Conservation (phyloP, 2,113 vertebrate species). For the Alectura lathami region DNA sequence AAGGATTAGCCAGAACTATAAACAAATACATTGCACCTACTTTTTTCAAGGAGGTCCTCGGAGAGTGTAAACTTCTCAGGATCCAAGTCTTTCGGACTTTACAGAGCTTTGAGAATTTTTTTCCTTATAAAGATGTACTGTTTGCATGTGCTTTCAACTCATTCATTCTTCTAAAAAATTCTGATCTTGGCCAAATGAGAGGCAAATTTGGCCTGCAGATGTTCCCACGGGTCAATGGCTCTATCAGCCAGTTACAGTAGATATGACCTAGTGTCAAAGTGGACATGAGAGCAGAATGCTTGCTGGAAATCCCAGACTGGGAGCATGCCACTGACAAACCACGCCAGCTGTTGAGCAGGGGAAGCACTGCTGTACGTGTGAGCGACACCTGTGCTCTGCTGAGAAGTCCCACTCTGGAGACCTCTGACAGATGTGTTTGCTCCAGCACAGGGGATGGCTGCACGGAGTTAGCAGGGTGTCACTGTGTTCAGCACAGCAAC, state of each 20-base stretch:
- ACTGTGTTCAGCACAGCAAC: neutral
- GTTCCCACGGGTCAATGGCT: neutral
- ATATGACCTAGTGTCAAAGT: neutral
- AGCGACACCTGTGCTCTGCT: neutral
- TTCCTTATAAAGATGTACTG: neutral
- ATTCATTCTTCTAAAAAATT: neutral
- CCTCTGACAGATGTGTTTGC: neutral
- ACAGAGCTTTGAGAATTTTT: neutral
- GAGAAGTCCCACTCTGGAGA: neutral
- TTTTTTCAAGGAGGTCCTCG: neutral
- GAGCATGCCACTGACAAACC: neutral
- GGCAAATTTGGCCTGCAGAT: neutral
- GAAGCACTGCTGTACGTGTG: rapidly evolving
- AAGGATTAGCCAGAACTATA: neutral
- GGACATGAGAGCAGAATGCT: neutral
- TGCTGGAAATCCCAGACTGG: neutral
- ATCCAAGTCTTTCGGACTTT: neutral
- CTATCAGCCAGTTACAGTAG: neutral
- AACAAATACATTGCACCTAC: neutral
- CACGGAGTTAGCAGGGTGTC: neutral
- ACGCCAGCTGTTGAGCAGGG: neutral
- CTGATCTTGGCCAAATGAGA: neutral
- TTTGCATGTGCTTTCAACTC: neutral
- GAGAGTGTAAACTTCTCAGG: neutral
- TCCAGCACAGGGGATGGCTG: neutral